A percentile compares a stretch with the other conserved stretches of the same genome.
phyloP scores from a whole-genome alignment of 2,113 vertebrate genomes.

The Egretta garzetta region DNA sequence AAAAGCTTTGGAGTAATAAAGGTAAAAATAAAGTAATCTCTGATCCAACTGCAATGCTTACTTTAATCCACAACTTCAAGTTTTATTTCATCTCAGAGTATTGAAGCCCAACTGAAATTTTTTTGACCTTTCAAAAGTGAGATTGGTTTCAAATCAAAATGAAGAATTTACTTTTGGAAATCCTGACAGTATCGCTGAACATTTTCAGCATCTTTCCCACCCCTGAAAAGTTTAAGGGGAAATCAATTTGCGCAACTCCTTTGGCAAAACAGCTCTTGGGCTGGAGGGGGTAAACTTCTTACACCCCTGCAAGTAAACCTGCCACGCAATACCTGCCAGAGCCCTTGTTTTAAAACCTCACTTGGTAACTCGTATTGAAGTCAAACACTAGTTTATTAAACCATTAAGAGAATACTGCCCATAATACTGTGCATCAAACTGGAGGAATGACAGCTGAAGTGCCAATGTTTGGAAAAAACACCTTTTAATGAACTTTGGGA shows the following conservation, averaged over 20 bases:
- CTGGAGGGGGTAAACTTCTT: not conserved
- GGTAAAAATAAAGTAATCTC: not conserved
- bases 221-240: not conserved
- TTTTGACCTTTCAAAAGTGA: not conserved
- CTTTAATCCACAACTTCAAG: not conserved
- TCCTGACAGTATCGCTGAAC: not conserved
- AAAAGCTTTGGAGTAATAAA: not conserved
- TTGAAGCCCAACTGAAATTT: not conserved
- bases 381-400: not conserved
- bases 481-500: not conserved
- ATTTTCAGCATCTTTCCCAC: not conserved
- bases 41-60: not conserved
- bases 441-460: not conserved
- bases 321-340: not conserved
- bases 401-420: not conserved
- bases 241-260: not conserved
- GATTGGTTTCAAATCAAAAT: not conserved
- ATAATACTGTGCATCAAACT: not conserved
- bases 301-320: not conserved
- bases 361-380: not conserved
- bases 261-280: not conserved
- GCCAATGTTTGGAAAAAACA: not conserved
- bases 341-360: not conserved
- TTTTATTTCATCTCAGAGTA: not conserved
- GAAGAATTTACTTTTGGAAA: not conserved